Base-by-base conservation (phyloP, 2,888 invertebrate genomes). In the Muscina levida region DNA sequence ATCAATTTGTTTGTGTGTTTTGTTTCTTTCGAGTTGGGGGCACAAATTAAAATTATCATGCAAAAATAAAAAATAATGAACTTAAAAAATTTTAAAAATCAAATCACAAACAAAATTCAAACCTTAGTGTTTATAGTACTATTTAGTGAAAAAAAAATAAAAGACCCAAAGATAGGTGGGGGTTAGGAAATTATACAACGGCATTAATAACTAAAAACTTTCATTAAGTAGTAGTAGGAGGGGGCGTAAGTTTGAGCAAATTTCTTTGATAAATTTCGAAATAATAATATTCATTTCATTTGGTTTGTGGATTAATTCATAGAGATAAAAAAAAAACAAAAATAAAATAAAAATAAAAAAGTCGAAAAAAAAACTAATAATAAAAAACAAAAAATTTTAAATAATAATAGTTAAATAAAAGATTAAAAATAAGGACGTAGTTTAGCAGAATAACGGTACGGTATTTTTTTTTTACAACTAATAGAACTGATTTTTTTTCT, bases 61-160 rank as follows among this genome's bases (percentile, higher is more conserved):
- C 26, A 73, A 70, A 75, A 75, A 51, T 39, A 44, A 75, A 75
- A 51, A 68, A 48, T 56, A 56, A 65, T 39, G 24, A 59, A 62
- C 19, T 53, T 44, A 77, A 72, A 68, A 53, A 44, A 67, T 37
- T 66, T 67, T 53, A 39, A 68, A 68, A 68, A 68, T 68, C 22
- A 53, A 68, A 68, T 68, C 68, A 68, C 68, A 68, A 37, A 70
- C 22, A 73, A 53, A 68, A 56, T 51, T 48, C 10, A 46, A 68
- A 76, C 53, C 46, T 19, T 59, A 39, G 17, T 48, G 46, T 66
- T 24, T 46, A 22, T n/a, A 31, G 31, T 5, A 31, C 8, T 19
- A 59, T 11, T 53, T 17, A 66, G 22, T 17, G 19, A 19, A 66
- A 13, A 24, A 13, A 37, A 59, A 22, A 65, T 24, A 65, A 31